phyloP scores from a whole-genome alignment of 2,888 invertebrate species.

The Drosophila bunnanda region DNA sequence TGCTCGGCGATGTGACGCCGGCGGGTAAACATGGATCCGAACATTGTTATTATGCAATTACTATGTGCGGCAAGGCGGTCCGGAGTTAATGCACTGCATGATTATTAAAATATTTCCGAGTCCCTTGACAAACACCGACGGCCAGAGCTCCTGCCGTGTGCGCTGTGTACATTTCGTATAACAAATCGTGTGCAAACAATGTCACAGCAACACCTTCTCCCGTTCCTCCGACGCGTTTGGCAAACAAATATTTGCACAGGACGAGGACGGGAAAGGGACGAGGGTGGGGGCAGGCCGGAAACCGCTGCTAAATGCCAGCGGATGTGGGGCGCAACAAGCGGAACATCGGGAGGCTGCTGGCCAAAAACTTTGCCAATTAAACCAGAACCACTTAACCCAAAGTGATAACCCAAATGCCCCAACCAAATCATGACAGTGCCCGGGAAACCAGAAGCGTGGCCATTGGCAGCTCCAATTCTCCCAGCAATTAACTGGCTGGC shows the following conservation, averaged over 20 bases:
- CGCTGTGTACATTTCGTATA: conserved; percentile 65
- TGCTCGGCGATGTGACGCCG: conserved; percentile 47
- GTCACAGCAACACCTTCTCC: conserved; percentile 64
- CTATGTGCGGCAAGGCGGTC: conserved; percentile 45
- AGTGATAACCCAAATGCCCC: conserved; percentile 53
- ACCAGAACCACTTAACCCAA: conserved; percentile 58
- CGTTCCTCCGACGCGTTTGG: conserved; percentile 41
- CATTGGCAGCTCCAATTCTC: conserved; percentile 61
- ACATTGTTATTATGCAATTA: conserved; percentile 77
- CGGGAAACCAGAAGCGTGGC: conserved; percentile 54
- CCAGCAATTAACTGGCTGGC: conserved; percentile 68
- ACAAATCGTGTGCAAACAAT: conserved; percentile 76
- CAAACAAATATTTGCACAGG: conserved; percentile 68
- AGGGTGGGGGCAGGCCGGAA: conserved; percentile 28
- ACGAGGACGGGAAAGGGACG: too few species aligned
- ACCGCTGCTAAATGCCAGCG: conserved; percentile 47
- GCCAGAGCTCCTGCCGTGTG: conserved; percentile 1
- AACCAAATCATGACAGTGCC: conserved; percentile 66
- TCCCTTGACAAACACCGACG: conserved; percentile 14
- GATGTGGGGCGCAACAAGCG: conserved; percentile 37
- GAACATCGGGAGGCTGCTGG: conserved; percentile 18
- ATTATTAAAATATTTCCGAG: conserved; percentile 73
- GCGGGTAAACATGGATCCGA: conserved; percentile 49
- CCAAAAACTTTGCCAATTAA: conserved; percentile 55
- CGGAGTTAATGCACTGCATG: conserved; percentile 70